Conservation (phyloP, 2,888 invertebrate genomes). For the Salticus scenicus region DNA sequence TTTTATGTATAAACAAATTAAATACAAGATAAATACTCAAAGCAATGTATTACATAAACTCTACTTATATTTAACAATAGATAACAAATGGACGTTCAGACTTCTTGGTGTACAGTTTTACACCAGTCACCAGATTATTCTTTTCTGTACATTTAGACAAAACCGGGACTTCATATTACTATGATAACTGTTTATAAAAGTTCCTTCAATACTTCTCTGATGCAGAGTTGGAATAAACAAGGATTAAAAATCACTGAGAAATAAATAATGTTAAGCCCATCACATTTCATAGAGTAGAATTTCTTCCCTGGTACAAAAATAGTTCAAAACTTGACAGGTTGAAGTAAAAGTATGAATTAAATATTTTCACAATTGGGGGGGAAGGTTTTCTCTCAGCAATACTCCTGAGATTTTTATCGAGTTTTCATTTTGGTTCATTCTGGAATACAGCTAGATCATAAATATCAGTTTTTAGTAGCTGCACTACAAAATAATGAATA, state of each 20-base stretch:
- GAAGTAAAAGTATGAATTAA: conserved; percentile 19
- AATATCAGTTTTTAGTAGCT: conserved; percentile 39
- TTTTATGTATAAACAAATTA: conserved; percentile 26
- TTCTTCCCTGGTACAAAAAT: conserved; percentile 67
- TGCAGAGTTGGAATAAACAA: conserved; percentile 38
- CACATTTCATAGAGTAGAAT: conserved; percentile 42
- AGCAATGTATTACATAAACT: conserved; percentile 39
- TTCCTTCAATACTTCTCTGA: conserved; percentile 40
- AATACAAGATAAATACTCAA: conserved; percentile 59
- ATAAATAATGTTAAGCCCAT: conserved; percentile 66
- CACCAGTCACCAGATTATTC: conserved; percentile 60
- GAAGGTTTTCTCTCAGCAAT: not conserved
- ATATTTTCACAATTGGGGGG: conserved; percentile 32
- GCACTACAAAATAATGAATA: conserved; percentile 39
- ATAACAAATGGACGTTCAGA: conserved; percentile 66
- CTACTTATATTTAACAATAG: conserved; percentile 57
- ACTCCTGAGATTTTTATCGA: not conserved
- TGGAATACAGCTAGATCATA: conserved; percentile 41
- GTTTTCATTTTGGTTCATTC: conserved; percentile 13
- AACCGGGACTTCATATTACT: conserved; percentile 27
- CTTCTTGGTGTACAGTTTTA: conserved; percentile 46
- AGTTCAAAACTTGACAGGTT: conserved; percentile 40
- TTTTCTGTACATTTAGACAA: conserved; percentile 31
- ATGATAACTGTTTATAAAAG: conserved; percentile 39
- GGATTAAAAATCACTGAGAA: conserved; percentile 65